Evolutionary conservation across 2,113 vertebrate genomes (phyloP).

Genomic region (Prolemur simus): DNA sequence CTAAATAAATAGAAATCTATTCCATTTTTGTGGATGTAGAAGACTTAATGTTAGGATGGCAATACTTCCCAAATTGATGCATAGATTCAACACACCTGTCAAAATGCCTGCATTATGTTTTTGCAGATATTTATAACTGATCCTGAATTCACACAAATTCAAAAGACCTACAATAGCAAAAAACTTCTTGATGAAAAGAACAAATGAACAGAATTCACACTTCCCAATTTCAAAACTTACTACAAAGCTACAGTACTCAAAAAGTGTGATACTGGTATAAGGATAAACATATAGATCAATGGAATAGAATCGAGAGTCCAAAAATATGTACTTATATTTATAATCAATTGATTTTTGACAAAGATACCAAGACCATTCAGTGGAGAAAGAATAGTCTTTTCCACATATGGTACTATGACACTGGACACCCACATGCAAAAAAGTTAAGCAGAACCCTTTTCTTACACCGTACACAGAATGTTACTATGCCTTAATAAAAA

Average conservation of each 20-base stretch:
- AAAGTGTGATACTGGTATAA: neutral
- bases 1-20: neutral
- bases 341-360: neutral
- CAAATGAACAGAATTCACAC: neutral
- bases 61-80: neutral
- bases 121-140: neutral
- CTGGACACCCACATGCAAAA: neutral
- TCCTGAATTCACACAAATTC: neutral
- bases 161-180: neutral
- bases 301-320: neutral
- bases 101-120: neutral
- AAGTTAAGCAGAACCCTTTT: neutral
- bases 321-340: neutral
- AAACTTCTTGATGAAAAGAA: neutral
- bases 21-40: neutral
- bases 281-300: neutral
- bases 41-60: neutral
- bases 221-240: neutral
- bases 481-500: neutral
- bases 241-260: neutral
- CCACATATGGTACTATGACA: too few species aligned
- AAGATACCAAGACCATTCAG: neutral
- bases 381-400: neutral
- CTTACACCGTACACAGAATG: neutral
- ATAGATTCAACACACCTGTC: neutral